A percentile compares a stretch with the other conserved stretches of the same genome.
phyloP scores from a whole-genome alignment of 2,888 invertebrate species.

The Aproaerema taeniolella region DNA sequence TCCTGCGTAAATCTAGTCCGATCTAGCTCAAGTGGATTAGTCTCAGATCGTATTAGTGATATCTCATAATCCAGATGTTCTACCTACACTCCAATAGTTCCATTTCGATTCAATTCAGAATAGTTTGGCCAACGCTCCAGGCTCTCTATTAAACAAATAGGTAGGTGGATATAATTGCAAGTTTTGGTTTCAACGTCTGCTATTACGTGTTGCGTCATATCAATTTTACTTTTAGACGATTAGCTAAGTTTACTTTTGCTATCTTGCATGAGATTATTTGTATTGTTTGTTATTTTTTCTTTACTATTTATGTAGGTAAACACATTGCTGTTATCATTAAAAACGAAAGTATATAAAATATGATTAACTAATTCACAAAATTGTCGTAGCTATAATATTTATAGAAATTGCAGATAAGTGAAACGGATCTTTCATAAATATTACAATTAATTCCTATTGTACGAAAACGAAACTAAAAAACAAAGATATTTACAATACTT shows the following conservation, averaged over 20 bases:
- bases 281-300: not conserved
- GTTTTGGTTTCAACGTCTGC: constrained; percentile 11
- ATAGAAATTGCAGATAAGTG: too few species aligned
- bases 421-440: not conserved
- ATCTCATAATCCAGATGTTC: not conserved
- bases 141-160: constrained; percentile 13
- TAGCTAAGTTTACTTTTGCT: constrained; percentile 4
- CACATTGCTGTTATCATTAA: not conserved
- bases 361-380: too few species aligned
- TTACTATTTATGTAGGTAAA: not conserved
- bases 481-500: too few species aligned
- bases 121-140: constrained; percentile 1
- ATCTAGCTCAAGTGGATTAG: too few species aligned
- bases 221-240: constrained; percentile 13
- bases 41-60: not conserved
- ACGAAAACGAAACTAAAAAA: too few species aligned
- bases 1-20: too few species aligned
- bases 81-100: constrained; percentile 2
- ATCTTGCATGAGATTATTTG: not conserved
- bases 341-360: too few species aligned
- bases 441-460: not conserved
- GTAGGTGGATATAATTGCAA: constrained; percentile 11
- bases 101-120: not conserved
- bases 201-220: constrained; percentile 7
- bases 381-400: too few species aligned